Evolutionary conservation across 2,113 vertebrate genomes (phyloP), one percentile per base, ranked within the genome.

Genomic region (Butorides virescens): DNA sequence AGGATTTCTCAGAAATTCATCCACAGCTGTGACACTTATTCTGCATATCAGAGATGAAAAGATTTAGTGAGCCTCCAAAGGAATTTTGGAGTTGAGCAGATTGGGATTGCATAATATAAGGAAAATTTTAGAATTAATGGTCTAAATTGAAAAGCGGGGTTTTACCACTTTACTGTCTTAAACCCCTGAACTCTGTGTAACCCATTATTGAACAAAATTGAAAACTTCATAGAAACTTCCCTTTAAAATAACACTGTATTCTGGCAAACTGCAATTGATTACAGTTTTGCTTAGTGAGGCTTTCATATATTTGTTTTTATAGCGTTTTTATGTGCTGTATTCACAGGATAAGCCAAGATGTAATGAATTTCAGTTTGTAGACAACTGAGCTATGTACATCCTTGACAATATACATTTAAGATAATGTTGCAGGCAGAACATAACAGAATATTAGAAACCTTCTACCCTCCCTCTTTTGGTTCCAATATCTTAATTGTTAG

Each of bases 301-400:
- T 76, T 90, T 86, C 39, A 88, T 70, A 61, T 93, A 70, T 73
- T 90, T 91, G 59, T 42, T 92, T 96, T 92, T 75, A 58, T 72
- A 44, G 23, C 14, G 52, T 90, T 88, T 91, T 90, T 76, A 30
- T 42, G 25, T 88, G 71, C 39, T 86, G 18, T 75, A 42, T 80
- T 94, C 82, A 62, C 34, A 76, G 23, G 6, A 65, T 93, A 81
- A 83, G 30, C 67, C 75, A 86, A 88, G 46, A 44, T 68, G 14
- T 66, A 76, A 73, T 66, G 12, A 65, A 73, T 81, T 92, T 53
- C 23, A 36, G 84, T 86, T 53, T 81, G 16, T 74, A 67, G 59
- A 16, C 52, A 67, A 5, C 47, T 67, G 46, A 93, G 47, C 59
- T 91, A 5, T 77, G 55, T 81, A 11, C 47, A 46, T 86, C 49